Base-by-base conservation (phyloP, 2,888 invertebrate species). In the Nezara viridula region DNA sequence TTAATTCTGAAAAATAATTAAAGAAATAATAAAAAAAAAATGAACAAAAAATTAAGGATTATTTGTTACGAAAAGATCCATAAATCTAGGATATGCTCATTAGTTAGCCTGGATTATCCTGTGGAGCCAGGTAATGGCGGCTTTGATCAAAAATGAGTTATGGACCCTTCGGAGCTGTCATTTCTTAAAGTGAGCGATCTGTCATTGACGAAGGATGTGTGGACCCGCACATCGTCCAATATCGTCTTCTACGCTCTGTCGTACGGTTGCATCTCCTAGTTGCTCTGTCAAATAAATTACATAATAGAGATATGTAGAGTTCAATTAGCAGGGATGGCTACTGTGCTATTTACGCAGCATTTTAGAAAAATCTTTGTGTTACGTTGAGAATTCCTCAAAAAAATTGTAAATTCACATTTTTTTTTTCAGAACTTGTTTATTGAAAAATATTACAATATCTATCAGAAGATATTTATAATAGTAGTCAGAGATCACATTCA, bases 101-200 rank as follows among this genome's bases (percentile, higher is more conserved):
- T 73, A 73, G 32, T 73, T 73, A 6, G 37, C 32, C 19, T 4
- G 37, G 66, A 73, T 73, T 37, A 73, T 73, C 32, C 66, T 12
- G 14, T 37, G 66, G 37, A 32, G 66, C 19, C 66, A 73, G 66
- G 66, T 32, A 73, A 73, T 73, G 37, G 66, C 19, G 7, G 27
- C 66, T 73, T 73, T 37, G 32, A 73, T 73, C 66, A 37, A 73
- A 73, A 73, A 73, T 73, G 66, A 73, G 37, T 73, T 66, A 66
- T 66, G 66, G 32, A 37, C 6, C 19, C 32, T 73, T 73, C 7
- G 21, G 19, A 19, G 19, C 32, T 32, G 66, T 32, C 66, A 73
- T 73, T 73, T 37, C 66, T 32, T 73, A 32, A 21, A 73, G 66
- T 73, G 66, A 37, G 37, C 37, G 32, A 32, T 37, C 66, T 32